Conservation (phyloP, 1,140 invertebrate genomes). For the Calosoma granatense region DNA sequence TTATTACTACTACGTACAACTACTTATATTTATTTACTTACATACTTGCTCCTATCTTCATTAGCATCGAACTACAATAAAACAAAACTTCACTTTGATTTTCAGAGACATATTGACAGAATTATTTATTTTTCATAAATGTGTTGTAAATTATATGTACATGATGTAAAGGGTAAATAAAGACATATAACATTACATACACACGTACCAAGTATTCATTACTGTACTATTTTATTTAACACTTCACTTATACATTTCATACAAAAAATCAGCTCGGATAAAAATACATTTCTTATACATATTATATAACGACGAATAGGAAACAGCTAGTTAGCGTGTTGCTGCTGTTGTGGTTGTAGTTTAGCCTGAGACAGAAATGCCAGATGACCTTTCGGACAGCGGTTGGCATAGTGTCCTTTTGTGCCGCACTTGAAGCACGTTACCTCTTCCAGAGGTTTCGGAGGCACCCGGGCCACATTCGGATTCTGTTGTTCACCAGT, state of each 20-base stretch:
- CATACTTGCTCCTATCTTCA: neutral
- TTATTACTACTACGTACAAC: neutral
- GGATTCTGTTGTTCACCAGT: slow-evolving; percentile 27
- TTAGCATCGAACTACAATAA: neutral
- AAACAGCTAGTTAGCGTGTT: neutral
- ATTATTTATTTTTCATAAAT: neutral
- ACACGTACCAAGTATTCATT: too few species aligned
- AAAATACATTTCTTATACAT: too few species aligned
- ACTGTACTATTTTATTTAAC: too few species aligned
- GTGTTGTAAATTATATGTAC: slow-evolving; percentile 4
- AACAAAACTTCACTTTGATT: neutral
- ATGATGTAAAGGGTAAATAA: neutral
- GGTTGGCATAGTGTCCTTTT: slow-evolving; percentile 99
- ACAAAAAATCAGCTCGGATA: too few species aligned
- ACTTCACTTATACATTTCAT: too few species aligned
- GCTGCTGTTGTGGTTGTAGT: slow-evolving; percentile 7
- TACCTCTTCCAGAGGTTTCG: slow-evolving; percentile 84
- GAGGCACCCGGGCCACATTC: slow-evolving; percentile 35
- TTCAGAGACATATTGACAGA: neutral
- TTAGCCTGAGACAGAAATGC: slow-evolving; percentile 78
- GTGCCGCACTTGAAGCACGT: slow-evolving; percentile 97
- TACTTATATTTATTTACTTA: neutral
- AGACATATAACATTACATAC: neutral
- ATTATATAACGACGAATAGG: too few species aligned
- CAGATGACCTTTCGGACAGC: slow-evolving; percentile 93